Percentiles rank a stretch among this genome's conserved stretches.
Conservation (phyloP, 2,113 vertebrate species). For the Gymnogyps californianus region DNA sequence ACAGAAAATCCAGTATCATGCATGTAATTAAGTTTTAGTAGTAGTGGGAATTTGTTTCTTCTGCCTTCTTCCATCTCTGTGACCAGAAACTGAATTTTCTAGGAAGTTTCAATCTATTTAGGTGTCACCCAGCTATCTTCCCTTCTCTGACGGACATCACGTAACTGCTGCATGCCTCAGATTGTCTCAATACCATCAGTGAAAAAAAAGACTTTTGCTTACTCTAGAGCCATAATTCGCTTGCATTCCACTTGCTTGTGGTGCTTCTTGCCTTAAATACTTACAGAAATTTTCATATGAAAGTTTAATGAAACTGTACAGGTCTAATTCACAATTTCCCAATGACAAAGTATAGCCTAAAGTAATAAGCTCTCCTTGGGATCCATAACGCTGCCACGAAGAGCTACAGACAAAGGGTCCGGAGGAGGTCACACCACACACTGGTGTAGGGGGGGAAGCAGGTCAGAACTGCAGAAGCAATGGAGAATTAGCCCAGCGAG, state of each 20-base stretch:
- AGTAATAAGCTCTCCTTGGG: background rate
- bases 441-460: background rate
- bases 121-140: background rate
- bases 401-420: accelerated
- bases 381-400: accelerated
- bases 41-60: background rate
- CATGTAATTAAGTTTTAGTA: background rate
- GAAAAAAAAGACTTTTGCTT: background rate
- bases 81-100: background rate
- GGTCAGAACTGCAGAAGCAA: background rate
- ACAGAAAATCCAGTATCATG: background rate
- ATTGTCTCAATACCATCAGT: background rate
- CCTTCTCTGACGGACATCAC: background rate
- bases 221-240: background rate
- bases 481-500: background rate
- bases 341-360: background rate
- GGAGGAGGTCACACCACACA: background rate
- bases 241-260: background rate
- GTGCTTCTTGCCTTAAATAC: background rate
- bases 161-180: background rate
- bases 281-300: background rate
- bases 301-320: background rate
- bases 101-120: background rate
- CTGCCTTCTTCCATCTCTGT: background rate
- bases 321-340: background rate